A percentile compares a stretch with the other conserved stretches of the same genome.
phyloP scores from a whole-genome alignment of 1,140 invertebrate genomes.

The Anadara kagoshimensis region DNA sequence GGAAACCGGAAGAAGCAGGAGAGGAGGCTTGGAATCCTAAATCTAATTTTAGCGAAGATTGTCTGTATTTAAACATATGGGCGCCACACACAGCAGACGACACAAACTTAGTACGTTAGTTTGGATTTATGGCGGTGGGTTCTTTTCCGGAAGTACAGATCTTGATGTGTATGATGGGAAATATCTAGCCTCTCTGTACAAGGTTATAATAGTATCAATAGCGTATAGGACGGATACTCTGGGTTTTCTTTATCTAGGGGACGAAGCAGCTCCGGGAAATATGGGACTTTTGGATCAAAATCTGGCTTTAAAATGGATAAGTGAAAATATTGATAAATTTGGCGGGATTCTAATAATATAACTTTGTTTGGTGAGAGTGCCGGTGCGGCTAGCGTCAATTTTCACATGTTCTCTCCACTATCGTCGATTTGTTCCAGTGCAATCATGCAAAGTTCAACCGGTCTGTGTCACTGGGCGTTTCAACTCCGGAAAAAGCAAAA shows the following conservation, averaged over 20 bases:
- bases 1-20: constrained; percentile 8
- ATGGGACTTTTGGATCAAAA: constrained; percentile 78
- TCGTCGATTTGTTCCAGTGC: constrained; percentile 88
- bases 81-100: constrained; percentile 77
- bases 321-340: constrained; percentile 81
- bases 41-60: constrained; percentile 89
- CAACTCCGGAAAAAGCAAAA: constrained; percentile 88
- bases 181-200: constrained; percentile 81
- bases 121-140: constrained; percentile 97
- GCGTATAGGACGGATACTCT: constrained; percentile 87
- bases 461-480: constrained; percentile 90
- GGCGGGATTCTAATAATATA: constrained; percentile 82
- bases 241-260: constrained; percentile 79
- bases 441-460: constrained; percentile 77
- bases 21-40: constrained; percentile 41
- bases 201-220: constrained; percentile 86
- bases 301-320: constrained; percentile 83
- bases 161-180: constrained; percentile 92
- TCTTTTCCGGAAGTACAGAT: constrained; percentile 90
- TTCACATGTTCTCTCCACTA: constrained; percentile 91
- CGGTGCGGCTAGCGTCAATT: constrained; percentile 84
- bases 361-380: constrained; percentile 83
- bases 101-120: constrained; percentile 87
- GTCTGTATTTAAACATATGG: constrained; percentile 93
- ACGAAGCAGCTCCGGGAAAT: constrained; percentile 63